Evolutionary conservation across 2,888 invertebrate species (phyloP), one percentile per base, ranked within the genome.

Genomic region (Drymonia ruficornis): DNA sequence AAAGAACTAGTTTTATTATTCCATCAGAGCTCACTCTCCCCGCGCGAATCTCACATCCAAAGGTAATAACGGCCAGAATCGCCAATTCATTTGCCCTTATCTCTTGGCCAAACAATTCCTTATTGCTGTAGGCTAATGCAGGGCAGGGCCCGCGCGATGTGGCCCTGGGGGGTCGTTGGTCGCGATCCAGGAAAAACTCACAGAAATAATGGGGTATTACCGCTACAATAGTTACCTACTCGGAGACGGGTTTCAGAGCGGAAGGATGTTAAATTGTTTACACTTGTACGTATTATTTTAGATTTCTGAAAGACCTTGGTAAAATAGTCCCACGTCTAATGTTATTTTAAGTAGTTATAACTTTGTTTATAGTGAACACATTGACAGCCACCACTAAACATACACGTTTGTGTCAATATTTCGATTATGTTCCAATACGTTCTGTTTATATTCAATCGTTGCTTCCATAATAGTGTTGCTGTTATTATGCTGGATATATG

Each of bases 161-260:
- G 18, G 43, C 43, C 43, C 43, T 19, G 7, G 43, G 43, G 43
- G 40, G 40, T 16, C 15, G 40, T 40, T 40, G 40, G 16, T 40
- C 16, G 16, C 16, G 2, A 16, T 40, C 9, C 16, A 40, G 40
- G 40, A 40, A 40, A 36, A 36, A 36, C n/a, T 36, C 36, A 13
- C 11, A 36, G 36, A 36, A 36, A 36, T 36, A 36, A 36, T 36
- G 11, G 36, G 13, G n/a, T 36, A 36, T 36, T 36, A 36, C 36
- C 36, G 36, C 11, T 36, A n/a, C 36, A 13, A 36, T 13, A 36
- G 36, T 13, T 36, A 13, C 3, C 36, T n/a, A n/a, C 36, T 36
- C 4, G 36, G 36, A 36, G 12, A 36, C 2, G 36, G 36, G 3
- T 36, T 36, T n/a, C 1, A 4, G 36, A 13, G n/a, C 36, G 36